Base-by-base conservation (phyloP, 2,888 invertebrate genomes). In the Noctuana brunneofusca region DNA sequence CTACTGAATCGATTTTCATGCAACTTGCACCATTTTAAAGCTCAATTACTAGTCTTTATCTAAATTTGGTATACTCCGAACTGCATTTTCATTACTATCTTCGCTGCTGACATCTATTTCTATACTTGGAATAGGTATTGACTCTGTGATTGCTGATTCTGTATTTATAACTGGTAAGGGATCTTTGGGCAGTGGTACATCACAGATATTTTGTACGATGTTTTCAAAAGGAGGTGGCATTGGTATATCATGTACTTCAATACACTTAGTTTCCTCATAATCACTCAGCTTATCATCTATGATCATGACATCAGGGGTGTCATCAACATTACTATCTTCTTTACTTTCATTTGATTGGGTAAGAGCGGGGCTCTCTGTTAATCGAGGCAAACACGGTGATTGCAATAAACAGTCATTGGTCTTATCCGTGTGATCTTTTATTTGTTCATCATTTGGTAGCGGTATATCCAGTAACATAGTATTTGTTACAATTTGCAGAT, bases 1-100 rank as follows among this genome's bases (percentile, higher is more conserved):
- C n/a, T n/a, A n/a, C n/a, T n/a, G n/a, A n/a, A n/a, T n/a, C n/a
- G n/a, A n/a, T n/a, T n/a, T n/a, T n/a, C n/a, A n/a, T n/a, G n/a
- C n/a, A n/a, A n/a, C n/a, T n/a, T n/a, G n/a, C n/a, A n/a, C n/a
- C n/a, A n/a, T n/a, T n/a, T n/a, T n/a, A n/a, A n/a, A n/a, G n/a
- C n/a, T n/a, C n/a, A n/a, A n/a, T n/a, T n/a, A n/a, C n/a, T n/a
- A 58, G 38, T 78, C 75, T 58, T 78, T 78, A 32, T 91, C 89
- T 48, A 92, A 74, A 63, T 94, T 94, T 0, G 95, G 94, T 69
- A 96, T 96, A 64, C 96, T 96, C 75, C 96, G 95, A 2, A 96
- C 95, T 0, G 96, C 96, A 69, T 94, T 95, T 80, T 96, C 96
- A 81, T 96, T 93, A n/a, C 95, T 93, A 64, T 84, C 81, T 54